phyloP scores from a whole-genome alignment of 2,888 invertebrate genomes.

The Linyphia triangularis region DNA sequence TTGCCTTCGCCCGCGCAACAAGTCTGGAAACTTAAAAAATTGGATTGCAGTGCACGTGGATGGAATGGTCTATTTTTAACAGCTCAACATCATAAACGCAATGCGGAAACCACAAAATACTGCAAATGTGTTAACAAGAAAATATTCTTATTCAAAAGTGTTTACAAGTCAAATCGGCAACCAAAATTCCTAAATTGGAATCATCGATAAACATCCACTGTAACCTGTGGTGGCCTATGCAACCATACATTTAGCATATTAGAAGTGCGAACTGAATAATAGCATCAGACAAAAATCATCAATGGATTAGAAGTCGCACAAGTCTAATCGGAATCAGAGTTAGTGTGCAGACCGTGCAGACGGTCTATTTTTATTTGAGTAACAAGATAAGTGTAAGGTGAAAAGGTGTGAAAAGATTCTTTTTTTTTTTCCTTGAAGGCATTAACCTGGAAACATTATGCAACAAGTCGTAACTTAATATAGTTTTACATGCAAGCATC shows the following conservation, averaged over 20 bases:
- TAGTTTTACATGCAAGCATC: neutral
- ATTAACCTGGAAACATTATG: neutral
- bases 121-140: too few species aligned
- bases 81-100: neutral
- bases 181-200: too few species aligned
- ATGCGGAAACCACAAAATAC: too few species aligned
- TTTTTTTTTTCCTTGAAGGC: neutral
- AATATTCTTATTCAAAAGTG: too few species aligned
- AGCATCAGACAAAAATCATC: too few species aligned
- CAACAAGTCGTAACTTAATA: neutral
- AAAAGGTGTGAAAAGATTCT: neutral
- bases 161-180: too few species aligned
- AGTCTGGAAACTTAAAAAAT: slow-evolving; percentile 5
- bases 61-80: slow-evolving; percentile 19
- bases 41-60: neutral
- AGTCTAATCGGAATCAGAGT: neutral
- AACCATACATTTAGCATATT: too few species aligned
- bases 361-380: neutral
- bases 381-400: neutral
- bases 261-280: too few species aligned
- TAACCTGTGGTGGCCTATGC: too few species aligned
- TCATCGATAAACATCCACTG: too few species aligned
- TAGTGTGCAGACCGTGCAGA: neutral
- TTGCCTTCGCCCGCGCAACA: slow-evolving; percentile 4
- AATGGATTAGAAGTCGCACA: too few species aligned